Conservation (phyloP, 2,797 vertebrate genomes). For the Silurus lanzhouensis region DNA sequence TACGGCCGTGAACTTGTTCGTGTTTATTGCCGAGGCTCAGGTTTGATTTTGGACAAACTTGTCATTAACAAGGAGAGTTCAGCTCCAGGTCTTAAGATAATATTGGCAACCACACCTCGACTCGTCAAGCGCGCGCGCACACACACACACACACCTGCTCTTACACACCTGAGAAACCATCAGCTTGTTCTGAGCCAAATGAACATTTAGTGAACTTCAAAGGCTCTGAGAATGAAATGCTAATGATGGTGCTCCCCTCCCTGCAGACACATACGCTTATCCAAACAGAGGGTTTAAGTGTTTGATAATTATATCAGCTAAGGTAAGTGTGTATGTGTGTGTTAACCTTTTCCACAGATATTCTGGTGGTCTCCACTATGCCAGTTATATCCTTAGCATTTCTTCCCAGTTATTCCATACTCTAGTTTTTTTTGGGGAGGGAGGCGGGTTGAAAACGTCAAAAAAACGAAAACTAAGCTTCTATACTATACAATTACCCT, state of each 20-base stretch:
- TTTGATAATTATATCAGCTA: conserved; percentile 24
- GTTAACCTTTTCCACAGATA: neutral
- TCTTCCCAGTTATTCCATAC: neutral
- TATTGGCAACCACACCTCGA: conserved; percentile 56
- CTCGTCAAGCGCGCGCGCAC: conserved; percentile 26
- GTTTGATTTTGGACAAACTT: conserved; percentile 38
- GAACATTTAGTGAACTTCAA: conserved; percentile 44
- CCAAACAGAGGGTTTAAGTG: conserved; percentile 35
- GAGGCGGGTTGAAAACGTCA: neutral
- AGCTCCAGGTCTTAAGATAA: conserved; percentile 43
- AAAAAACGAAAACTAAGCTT: neutral
- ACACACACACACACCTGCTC: conserved; percentile 46
- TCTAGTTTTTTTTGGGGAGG: neutral
- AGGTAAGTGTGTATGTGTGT: neutral
- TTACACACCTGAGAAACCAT: conserved; percentile 23
- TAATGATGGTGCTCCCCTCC: conserved; percentile 32
- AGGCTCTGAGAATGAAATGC: conserved; percentile 49
- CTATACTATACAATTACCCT: neutral
- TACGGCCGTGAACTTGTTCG: neutral
- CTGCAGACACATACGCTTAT: conserved; percentile 19
- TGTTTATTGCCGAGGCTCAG: neutral
- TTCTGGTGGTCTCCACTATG: neutral
- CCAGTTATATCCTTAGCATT: neutral
- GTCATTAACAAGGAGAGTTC: conserved; percentile 40
- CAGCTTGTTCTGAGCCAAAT: conserved; percentile 34